A percentile compares a stretch with the other conserved stretches of the same genome.
Conservation (phyloP, 2,797 vertebrate species). For the Sebastes elongatus region DNA sequence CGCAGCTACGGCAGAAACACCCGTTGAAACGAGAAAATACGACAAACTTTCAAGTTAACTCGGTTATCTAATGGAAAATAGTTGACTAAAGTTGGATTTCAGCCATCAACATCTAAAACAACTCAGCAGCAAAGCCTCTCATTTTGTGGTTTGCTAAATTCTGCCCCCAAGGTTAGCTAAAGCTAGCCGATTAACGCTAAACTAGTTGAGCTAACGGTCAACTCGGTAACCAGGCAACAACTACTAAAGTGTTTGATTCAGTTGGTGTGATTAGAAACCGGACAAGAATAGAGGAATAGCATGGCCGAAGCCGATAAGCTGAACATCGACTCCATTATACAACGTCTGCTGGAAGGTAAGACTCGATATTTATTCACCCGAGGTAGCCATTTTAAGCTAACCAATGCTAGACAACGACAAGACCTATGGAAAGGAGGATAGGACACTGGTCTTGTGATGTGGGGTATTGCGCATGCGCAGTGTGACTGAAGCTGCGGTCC, state of each 20-base stretch:
- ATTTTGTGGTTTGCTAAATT: conserved; percentile 69
- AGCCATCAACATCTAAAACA: conserved; percentile 28
- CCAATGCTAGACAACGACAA: conserved; percentile 46
- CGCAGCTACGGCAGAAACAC: conserved; percentile 40
- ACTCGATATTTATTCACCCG: conserved; percentile 51
- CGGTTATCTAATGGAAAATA: conserved; percentile 6
- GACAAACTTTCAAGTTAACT: conserved; percentile 14
- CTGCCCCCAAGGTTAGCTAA: conserved; percentile 75
- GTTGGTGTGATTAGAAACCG: conserved; percentile 15
- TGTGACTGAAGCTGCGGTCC: no score
- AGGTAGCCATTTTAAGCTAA: conserved; percentile 73
- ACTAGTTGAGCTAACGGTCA: conserved; percentile 64
- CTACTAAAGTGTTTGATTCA: conserved; percentile 1
- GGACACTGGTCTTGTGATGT: no score
- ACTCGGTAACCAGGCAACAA: conserved; percentile 40
- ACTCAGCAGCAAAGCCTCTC: conserved; percentile 41
- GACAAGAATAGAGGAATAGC: conserved; percentile 54
- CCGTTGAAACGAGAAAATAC: conserved; percentile 34
- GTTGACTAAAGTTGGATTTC: conserved; percentile 20
- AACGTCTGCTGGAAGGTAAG: conserved; percentile 87
- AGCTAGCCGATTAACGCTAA: conserved; percentile 66
- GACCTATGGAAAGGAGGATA: no score
- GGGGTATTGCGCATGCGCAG: no score
- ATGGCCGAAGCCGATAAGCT: conserved; percentile 88
- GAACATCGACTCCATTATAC: conserved; percentile 88